Percentiles rank a stretch among this genome's conserved stretches.
Evolutionary conservation across 2,888 invertebrate species (phyloP).

Genomic region (Minunthozetes semirufus): DNA sequence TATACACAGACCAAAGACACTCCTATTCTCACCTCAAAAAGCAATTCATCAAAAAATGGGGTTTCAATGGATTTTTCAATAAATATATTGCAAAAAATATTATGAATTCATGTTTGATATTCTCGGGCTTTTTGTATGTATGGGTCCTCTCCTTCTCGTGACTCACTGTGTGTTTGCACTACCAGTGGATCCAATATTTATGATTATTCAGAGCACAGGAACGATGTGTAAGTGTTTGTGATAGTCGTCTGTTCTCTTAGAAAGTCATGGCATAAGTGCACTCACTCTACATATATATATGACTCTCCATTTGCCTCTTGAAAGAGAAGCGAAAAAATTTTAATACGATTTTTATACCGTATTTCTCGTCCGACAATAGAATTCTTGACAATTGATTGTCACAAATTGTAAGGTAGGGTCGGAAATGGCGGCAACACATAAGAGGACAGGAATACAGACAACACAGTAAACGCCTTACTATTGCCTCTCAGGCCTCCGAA

Average conservation of each 20-base stretch:
- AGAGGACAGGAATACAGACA: neutral
- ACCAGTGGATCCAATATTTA: neutral
- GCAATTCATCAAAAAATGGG: neutral
- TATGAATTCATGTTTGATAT: neutral
- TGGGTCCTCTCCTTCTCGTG: neutral
- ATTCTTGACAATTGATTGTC: slow-evolving; percentile 18
- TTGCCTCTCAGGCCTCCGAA: neutral
- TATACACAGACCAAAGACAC: neutral
- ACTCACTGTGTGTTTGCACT: neutral
- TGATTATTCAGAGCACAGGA: neutral
- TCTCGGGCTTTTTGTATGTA: neutral
- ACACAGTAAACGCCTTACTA: neutral
- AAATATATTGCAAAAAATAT: neutral
- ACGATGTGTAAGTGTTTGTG: neutral
- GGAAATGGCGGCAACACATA: slow-evolving; percentile 18
- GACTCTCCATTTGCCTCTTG: neutral
- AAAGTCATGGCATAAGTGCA: slow-evolving; percentile 21
- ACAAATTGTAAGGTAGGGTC: slow-evolving; percentile 13
- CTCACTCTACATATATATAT: neutral
- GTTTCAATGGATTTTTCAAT: neutral
- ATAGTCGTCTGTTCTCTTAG: neutral
- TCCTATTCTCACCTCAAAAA: neutral
- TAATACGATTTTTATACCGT: slow-evolving; percentile 26
- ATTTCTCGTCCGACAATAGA: neutral
- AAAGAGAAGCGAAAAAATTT: slow-evolving; percentile 21